A percentile compares a stretch with the other conserved stretches of the same genome.
Conservation (phyloP, 1,140 invertebrate genomes). For the Meloidogyne exigua region DNA sequence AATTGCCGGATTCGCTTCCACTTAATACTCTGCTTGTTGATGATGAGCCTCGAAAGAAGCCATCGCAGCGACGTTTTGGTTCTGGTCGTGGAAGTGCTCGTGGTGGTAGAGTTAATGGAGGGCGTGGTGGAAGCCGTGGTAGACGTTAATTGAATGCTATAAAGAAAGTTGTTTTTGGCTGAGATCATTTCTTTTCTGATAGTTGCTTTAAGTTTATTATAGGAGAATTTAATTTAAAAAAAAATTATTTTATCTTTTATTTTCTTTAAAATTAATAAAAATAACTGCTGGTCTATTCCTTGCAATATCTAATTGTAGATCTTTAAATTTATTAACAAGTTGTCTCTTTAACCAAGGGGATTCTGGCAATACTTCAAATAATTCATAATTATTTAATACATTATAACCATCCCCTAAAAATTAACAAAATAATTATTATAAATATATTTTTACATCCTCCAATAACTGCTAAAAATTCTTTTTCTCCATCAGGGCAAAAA, state of each 20-base stretch:
- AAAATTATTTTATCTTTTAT: too few species aligned
- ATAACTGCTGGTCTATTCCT: neutral
- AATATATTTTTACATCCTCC: neutral
- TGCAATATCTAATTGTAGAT: neutral
- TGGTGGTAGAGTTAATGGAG: slow-evolving; percentile 43
- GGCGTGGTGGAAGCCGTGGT: slow-evolving; percentile 40
- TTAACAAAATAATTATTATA: neutral
- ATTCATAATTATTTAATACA: neutral
- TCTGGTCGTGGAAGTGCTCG: slow-evolving; percentile 34
- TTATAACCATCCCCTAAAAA: neutral
- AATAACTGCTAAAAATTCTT: neutral
- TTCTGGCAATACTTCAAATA: neutral
- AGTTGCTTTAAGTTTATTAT: too few species aligned
- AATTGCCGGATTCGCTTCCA: slow-evolving; percentile 87
- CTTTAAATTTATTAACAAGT: neutral
- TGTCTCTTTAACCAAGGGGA: neutral
- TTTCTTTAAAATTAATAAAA: neutral
- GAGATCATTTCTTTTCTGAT: too few species aligned
- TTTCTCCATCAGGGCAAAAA: neutral
- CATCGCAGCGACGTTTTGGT: slow-evolving; percentile 62
- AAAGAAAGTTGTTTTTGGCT: too few species aligned
- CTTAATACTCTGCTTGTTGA: slow-evolving; percentile 93
- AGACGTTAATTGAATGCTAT: too few species aligned
- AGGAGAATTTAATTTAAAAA: too few species aligned
- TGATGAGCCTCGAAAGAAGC: slow-evolving; percentile 88